Base-by-base conservation (phyloP, 2,888 invertebrate species). In the Megaustenia siamemsis region DNA sequence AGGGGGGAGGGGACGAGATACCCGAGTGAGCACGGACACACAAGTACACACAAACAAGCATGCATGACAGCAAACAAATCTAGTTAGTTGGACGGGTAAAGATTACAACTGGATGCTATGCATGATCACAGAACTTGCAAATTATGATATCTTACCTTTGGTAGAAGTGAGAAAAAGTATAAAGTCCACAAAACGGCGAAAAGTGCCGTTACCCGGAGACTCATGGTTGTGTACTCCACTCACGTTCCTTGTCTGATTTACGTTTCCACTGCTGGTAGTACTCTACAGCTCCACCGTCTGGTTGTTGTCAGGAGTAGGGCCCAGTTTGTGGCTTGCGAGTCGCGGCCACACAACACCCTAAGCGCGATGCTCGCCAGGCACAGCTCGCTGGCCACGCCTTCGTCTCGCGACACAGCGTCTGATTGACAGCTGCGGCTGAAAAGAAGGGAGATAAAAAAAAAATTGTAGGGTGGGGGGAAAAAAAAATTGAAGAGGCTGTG, bases 181-280 rank as follows among this genome's bases (percentile, higher is more conserved):
- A 84, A 28, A 35, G 78, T 84, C 83, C 83, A 78, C 56, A 84
- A 71, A 18, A 79, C 83, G 79, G 83, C 78, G 63, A 40, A 78
- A 38, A 71, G 63, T 63, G 83, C 83, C 78, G 83, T 73, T 82
- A 71, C 45, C 49, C 75, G 75, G 8, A 76, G 63, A 73, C 73
- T 40, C 82, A 82, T 82, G 75, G 82, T 28, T 82, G 43, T 75
- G 73, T 63, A 82, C 82, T 82, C 63, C 82, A 49, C 75, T 56
- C n/a, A 24, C 28, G 5, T 28, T 63, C 40, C 10, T 63, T 63
- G 32, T 63, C 35, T 28, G 12, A 43, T 21, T 76, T 38, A 76
- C 76, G 53, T 78, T 78, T 78, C 78, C 63, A 66, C 43, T n/a
- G 66, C 21, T 10, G 40, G 4, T n/a, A 53, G 28, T 53, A 32